Evolutionary conservation across 2,888 invertebrate genomes (phyloP), one percentile per base, ranked within the genome.

Genomic region (Philhelius pedissequus): DNA sequence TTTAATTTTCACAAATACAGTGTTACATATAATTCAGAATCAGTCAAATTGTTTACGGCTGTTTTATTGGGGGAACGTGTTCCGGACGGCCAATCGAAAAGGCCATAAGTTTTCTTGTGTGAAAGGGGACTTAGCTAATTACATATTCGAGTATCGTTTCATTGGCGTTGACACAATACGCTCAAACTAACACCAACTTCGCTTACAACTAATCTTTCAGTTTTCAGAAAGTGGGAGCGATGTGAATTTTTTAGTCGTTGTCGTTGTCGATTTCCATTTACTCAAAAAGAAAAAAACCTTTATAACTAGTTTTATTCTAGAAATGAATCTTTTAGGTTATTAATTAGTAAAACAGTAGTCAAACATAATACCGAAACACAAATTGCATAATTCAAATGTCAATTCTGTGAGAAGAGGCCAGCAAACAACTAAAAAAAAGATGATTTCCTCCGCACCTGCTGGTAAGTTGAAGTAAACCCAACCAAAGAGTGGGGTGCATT

Each of bases 401-500:
- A 54, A 56, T 45, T 50, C 64, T 69, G 58, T 75, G 66, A 80
- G 80, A 22, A 22, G 15, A 62, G 13, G 13, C 64, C 38, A 38
- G 35, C n/a, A 18, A 32, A 32, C 3, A n/a, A 27, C 0, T 11
- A 52, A 52, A 15, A 4, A 68, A 60, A 60, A 62, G 25, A 80
- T 84, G 84, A 84, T 75, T 80, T 76, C 84, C 68, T 79, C 83
- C 40, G 71, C 75, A 75, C 58, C 79, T 80, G 66, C 79, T 80
- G 84, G 84, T 84, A 71, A 75, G 84, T 84, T n/a, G 38, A 9
- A 8, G 64, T 27, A 15, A n/a, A n/a, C n/a, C 11, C 30, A 15
- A 18, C 2, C 6, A 15, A 43, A 15, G 54, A 48, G 83, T 52
- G 79, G 52, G 74, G 60, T 20, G 66, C 45, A 45, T 25, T 52